Base-by-base conservation (phyloP, 2,888 invertebrate species). In the Pyrrhia umbra region DNA sequence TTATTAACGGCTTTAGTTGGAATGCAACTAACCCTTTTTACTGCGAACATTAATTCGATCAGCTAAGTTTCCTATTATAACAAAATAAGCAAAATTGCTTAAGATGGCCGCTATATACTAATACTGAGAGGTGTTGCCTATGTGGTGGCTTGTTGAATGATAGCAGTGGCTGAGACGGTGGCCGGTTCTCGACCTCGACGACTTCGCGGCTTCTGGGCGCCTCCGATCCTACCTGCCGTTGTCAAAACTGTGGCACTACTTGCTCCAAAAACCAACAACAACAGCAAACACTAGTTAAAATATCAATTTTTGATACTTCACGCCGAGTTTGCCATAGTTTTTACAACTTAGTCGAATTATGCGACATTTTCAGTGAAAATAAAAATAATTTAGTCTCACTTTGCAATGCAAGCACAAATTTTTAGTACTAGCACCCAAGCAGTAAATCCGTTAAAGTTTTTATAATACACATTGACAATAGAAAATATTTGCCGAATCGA, bases 171-270 rank as follows among this genome's bases (percentile, higher is more conserved):
- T 81, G 88, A 34, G 34, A 87, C 89, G 90, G 92, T 91, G 87
- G 85, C 85, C 78, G 87, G 86, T 84, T 73, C 75, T 75, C 69
- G 79, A 80, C 62, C 55, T 75, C 69, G 75, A 81, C 65, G 75
- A 85, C 76, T 74, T 79, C 76, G 85, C 82, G 86, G 93, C 90
- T 90, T 92, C 88, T 89, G 92, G 92, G 92, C 88, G 89, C 87
- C 90, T 87, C 77, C 85, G 86, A 84, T 88, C 89, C 88, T 91
- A 91, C 86, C 86, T 88, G 83, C 80, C 30, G 75, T 72, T 71
- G 67, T 59, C 23, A 25, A 52, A 75, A 50, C 52, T 43, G 45
- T 56, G 57, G 61, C 76, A 68, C n/a, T 60, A 20, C 13, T 45
- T 8, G 40, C 30, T 30, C 30, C 18, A 57, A 65, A 16, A 56